These are phyloP conservation scores for Tyto alba DNA, from an alignment of 2,113 vertebrate species.

Conservation along the genomic window DNA sequence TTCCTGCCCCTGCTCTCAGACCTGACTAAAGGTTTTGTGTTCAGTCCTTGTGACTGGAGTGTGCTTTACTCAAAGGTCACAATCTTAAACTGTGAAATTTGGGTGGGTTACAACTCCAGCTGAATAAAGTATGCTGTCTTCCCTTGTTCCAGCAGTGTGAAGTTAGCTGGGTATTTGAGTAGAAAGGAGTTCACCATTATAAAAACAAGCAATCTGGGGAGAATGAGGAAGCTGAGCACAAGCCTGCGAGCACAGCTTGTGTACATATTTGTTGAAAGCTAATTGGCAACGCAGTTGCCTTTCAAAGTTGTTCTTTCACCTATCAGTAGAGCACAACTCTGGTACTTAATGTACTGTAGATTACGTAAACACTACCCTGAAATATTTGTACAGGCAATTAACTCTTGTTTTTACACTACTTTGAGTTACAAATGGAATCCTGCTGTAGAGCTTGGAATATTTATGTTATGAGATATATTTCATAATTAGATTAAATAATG, in stretches of 20 bases:
- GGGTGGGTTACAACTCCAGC: not conserved
- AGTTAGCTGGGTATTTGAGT: not conserved
- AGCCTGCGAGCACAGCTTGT: conserved; percentile 57
- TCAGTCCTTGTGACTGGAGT: not conserved
- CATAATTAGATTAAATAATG: conserved; percentile 23
- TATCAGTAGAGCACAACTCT: conserved; percentile 64
- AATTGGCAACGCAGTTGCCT: conserved; percentile 64
- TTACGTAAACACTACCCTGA: conserved; percentile 65
- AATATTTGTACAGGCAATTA: conserved; percentile 70
- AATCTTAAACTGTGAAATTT: not conserved
- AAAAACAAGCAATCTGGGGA: not conserved
- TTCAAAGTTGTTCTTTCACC: conserved; percentile 69
- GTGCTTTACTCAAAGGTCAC: not conserved
- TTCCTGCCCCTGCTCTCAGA: too few relatives aligned
- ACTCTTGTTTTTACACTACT: conserved; percentile 65
- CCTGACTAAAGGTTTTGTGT: not conserved
- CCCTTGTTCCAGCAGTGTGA: not conserved
- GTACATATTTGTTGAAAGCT: conserved; percentile 74
- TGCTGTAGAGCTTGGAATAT: conserved; percentile 23
- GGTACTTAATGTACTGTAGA: conserved; percentile 71
- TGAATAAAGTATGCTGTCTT: not conserved
- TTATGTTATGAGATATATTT: conserved; percentile 27
- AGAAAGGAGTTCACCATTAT: not conserved
- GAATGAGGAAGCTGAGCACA: conserved; percentile 49
- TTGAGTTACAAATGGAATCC: conserved; percentile 56